Evolutionary conservation across 2,888 invertebrate species (phyloP), one percentile per base, ranked within the genome.

Genomic region (Lissonota sp.): DNA sequence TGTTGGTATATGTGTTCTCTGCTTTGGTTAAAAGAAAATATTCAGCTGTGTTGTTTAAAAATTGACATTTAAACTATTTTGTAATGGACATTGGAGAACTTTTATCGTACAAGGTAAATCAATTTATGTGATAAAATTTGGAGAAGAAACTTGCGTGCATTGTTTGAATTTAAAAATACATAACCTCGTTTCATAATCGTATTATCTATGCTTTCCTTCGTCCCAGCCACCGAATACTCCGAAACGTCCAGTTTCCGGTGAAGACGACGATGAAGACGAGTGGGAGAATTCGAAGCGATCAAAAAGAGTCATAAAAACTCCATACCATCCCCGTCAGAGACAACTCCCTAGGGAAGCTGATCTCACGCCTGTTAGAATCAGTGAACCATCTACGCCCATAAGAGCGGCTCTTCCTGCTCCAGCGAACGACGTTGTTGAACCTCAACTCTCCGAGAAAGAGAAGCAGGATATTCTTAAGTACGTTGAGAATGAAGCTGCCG

Each of bases 211-310:
- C 63, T 75, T 60, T 62, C 26, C 3, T 26, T 16, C 4, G 53
- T 90, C 93, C 44, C 86, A 97, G 97, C 97, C 97, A 4, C 96
- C 96, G 66, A 97, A 96, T 89, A 97, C 97, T 6, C 96, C 97
- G 6, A 97, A 97, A 92, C 94, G 97, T 81, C 95, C 95, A 26
- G 93, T 89, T 14, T 91, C 91, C 39, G 96, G 96, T 80, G 95
- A 95, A 84, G 95, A 95, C 46, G 94, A 95, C 75, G 95, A 95
- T 10, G 95, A 96, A 37, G 95, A 95, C 82, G 95, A 95, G 79
- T 93, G 94, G 85, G 95, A 95, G 82, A 95, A 94, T 86, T 93
- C 94, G 0, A 94, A 94, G 83, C 96, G 93, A 93, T 84, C 92
- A 84, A 93, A 93, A 92, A 93, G 90, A 90, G 85, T 93, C 90